Conservation (phyloP, 2,797 vertebrate species). For the Pogonophryne albipinna region DNA sequence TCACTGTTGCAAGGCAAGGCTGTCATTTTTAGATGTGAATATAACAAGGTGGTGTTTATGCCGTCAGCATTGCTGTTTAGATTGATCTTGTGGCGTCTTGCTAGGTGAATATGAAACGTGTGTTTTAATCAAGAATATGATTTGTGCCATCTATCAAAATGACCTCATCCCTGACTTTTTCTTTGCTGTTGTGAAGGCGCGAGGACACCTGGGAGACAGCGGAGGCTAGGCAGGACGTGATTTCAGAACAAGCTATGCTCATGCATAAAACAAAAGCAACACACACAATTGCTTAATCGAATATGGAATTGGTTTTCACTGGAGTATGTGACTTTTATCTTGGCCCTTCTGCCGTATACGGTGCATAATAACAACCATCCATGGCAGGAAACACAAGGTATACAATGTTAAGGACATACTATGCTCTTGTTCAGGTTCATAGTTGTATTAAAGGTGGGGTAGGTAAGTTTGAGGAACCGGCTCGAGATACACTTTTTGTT, state of each 20-base stretch:
- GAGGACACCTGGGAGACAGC: constrained; percentile 31
- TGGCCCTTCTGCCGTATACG: neutral
- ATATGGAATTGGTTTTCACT: constrained; percentile 51
- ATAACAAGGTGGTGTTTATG: neutral
- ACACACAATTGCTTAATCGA: constrained; percentile 47
- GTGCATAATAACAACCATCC: constrained; percentile 11
- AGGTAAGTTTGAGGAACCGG: too few relatives aligned
- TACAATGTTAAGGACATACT: neutral
- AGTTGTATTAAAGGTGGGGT: too few relatives aligned
- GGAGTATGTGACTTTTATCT: constrained; percentile 30
- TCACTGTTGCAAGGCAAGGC: constrained; percentile 1
- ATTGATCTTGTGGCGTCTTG: neutral
- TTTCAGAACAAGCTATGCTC: constrained; percentile 45
- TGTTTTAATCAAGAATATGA: constrained; percentile 37
- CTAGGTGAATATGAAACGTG: constrained; percentile 3
- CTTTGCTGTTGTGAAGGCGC: neutral
- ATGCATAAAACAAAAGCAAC: constrained; percentile 51
- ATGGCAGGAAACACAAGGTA: constrained; percentile 22
- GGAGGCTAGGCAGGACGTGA: constrained; percentile 20
- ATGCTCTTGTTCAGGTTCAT: too few relatives aligned
- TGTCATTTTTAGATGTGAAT: constrained; percentile 14
- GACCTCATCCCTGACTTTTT: constrained; percentile 16
- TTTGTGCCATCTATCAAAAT: constrained; percentile 34
- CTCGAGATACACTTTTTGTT: too few relatives aligned
- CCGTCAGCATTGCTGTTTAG: constrained; percentile 1